Conservation (phyloP, 2,797 vertebrate genomes). For the Gallinago nigripennis region DNA sequence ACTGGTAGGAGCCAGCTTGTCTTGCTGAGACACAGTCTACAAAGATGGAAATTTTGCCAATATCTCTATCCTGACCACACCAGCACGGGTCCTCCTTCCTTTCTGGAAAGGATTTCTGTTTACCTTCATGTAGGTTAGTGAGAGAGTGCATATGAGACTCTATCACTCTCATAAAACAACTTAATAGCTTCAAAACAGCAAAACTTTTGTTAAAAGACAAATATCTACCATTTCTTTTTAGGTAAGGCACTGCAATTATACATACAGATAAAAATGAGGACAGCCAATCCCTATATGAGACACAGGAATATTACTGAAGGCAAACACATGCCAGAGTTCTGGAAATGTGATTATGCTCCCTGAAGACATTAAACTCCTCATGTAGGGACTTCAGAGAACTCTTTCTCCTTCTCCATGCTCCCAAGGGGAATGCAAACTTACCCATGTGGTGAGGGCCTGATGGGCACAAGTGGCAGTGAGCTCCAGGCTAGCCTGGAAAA, state of each 20-base stretch:
- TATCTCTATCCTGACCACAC: background rate
- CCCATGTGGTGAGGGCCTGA: rapidly evolving
- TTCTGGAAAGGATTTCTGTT: background rate
- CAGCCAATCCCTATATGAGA: background rate
- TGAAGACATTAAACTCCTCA: background rate
- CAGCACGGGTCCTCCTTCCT: background rate
- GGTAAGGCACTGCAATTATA: background rate
- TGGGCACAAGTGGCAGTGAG: background rate
- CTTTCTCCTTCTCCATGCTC: background rate
- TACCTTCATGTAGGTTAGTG: background rate
- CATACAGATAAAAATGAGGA: background rate
- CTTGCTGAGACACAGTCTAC: background rate
- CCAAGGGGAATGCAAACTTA: background rate
- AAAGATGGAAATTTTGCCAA: background rate
- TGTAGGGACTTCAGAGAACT: background rate
- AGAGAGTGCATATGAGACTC: background rate
- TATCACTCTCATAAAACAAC: background rate
- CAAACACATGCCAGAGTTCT: background rate
- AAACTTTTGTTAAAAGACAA: background rate
- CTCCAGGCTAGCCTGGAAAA: background rate
- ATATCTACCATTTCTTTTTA: background rate
- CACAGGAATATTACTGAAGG: background rate
- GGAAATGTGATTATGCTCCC: background rate
- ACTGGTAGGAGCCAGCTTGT: background rate
- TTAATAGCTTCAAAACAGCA: background rate